Evolutionary conservation across 2,797 vertebrate genomes (phyloP).

Genomic region (Artibeus lituratus): DNA sequence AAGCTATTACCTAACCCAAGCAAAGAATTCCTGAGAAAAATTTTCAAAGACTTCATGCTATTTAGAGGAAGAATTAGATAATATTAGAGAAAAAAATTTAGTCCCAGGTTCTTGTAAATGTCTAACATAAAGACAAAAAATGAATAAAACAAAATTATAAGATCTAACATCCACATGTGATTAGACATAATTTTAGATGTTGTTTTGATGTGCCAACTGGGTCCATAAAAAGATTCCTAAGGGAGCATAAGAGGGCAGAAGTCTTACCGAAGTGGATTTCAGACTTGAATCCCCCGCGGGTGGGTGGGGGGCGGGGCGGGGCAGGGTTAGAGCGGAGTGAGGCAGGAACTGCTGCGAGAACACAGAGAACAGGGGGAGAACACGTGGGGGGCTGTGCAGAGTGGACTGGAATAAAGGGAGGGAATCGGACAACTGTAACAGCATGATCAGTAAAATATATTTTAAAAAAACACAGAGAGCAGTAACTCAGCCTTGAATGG

Average conservation of each 20-base stretch:
- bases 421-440: too few relatives aligned
- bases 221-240: conserved; percentile 10
- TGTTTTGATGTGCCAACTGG: neutral
- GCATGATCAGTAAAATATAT: too few relatives aligned
- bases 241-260: neutral
- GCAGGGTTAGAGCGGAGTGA: neutral
- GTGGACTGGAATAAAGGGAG: too few relatives aligned
- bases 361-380: too few relatives aligned
- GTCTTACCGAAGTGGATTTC: conserved; percentile 40
- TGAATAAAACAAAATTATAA: neutral
- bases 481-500: conserved; percentile 40
- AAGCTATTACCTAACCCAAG: neutral
- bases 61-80: neutral
- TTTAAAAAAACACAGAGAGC: neutral
- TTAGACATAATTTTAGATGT: neutral
- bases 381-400: too few relatives aligned
- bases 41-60: neutral
- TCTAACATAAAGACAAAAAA: neutral
- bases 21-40: neutral
- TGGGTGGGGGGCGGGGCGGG: too few relatives aligned
- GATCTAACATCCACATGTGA: neutral
- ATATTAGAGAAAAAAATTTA: neutral
- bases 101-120: neutral
- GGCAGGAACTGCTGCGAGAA: too few relatives aligned
- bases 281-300: neutral